Evolutionary conservation across 2,113 vertebrate genomes (phyloP).

Genomic region (Gnathonemus echidnorhynchus): DNA sequence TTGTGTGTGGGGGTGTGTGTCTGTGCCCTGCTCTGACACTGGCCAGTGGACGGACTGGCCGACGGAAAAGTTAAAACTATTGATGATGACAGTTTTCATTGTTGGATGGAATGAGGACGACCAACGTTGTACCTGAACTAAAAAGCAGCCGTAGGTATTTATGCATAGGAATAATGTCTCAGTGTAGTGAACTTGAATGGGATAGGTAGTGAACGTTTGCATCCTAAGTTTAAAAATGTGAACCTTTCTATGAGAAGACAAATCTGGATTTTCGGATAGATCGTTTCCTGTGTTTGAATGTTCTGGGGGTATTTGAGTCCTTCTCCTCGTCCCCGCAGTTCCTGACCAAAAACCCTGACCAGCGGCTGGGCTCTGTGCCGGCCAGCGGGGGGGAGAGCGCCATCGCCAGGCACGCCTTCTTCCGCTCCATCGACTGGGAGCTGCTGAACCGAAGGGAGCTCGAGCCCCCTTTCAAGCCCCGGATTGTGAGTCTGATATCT

Average conservation of each 20-base stretch:
- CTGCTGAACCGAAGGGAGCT: slow-evolving; percentile 76
- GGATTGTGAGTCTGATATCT: slow-evolving; percentile 69
- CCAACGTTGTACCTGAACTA: neutral
- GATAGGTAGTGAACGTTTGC: neutral
- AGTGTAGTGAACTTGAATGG: neutral
- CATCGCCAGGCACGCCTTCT: slow-evolving; percentile 78
- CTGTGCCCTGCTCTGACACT: neutral
- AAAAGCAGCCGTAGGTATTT: neutral
- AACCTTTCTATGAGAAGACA: neutral
- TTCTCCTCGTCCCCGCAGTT: slow-evolving; percentile 60
- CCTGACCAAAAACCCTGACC: slow-evolving; percentile 83
- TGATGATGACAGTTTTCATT: neutral
- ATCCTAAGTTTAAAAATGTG: neutral
- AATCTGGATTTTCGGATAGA: neutral
- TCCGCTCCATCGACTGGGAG: slow-evolving; percentile 79
- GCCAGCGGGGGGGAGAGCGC: slow-evolving; percentile 72
- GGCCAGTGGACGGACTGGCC: neutral
- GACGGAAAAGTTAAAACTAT: neutral
- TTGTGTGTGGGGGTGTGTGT: too few species aligned
- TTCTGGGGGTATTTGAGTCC: neutral
- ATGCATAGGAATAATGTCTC: neutral
- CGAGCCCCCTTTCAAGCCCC: slow-evolving; percentile 87
- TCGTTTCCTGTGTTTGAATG: too few species aligned
- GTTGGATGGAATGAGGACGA: neutral
- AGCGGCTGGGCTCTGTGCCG: slow-evolving; percentile 77